phyloP scores from a whole-genome alignment of 2,888 invertebrate species.

The Quadriops clusia region DNA sequence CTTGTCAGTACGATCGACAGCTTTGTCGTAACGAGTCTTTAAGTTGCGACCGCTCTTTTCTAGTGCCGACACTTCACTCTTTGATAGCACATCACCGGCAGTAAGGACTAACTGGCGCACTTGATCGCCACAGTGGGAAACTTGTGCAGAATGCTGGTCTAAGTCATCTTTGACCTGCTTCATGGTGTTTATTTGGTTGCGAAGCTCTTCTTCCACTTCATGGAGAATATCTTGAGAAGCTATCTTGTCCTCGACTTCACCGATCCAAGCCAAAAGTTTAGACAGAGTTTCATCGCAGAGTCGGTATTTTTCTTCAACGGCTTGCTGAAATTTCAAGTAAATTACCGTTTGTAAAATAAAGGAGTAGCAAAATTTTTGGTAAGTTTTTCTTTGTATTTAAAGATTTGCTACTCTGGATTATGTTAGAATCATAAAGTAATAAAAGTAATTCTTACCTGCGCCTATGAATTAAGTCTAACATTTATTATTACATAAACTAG shows the following conservation, averaged over 20 bases:
- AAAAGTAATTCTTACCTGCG: too few relatives aligned
- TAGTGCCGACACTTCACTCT: conserved; percentile 78
- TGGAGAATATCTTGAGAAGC: conserved; percentile 77
- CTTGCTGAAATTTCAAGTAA: conserved; percentile 63
- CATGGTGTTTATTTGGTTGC: conserved; percentile 79
- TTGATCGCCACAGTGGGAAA: conserved; percentile 78
- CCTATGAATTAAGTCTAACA: too few relatives aligned
- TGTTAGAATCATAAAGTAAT: too few relatives aligned
- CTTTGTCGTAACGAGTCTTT: conserved; percentile 70
- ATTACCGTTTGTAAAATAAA: neutral
- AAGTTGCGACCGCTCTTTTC: conserved; percentile 79
- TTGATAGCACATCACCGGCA: conserved; percentile 82
- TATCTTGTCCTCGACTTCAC: conserved; percentile 69
- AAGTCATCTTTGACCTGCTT: conserved; percentile 87
- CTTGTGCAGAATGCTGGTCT: conserved; percentile 72
- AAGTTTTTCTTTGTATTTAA: too few relatives aligned
- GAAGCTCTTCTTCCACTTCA: conserved; percentile 74
- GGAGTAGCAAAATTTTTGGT: too few relatives aligned
- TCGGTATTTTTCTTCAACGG: conserved; percentile 88
- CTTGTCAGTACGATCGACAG: conserved; percentile 67
- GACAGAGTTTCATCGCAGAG: conserved; percentile 78
- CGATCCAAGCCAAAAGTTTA: conserved; percentile 78
- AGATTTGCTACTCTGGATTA: too few relatives aligned
- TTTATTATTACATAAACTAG: too few relatives aligned
- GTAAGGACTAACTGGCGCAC: conserved; percentile 81